Conservation (phyloP, 2,888 invertebrate genomes). For the Poecilobothrus nobilitatus region DNA sequence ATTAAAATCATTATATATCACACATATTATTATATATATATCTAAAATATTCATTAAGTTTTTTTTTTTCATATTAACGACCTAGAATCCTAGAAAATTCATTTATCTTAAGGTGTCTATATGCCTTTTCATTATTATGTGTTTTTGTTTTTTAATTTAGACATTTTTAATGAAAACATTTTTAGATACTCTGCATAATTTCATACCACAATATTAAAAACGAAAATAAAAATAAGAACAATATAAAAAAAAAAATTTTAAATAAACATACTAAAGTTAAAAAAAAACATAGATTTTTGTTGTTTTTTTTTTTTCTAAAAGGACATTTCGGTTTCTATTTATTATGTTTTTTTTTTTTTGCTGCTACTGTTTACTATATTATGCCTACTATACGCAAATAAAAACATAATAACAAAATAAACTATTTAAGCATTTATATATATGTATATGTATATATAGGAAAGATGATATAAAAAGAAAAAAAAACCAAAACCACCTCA, state of each 20-base stretch:
- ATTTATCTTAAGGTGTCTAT: constrained; percentile 6
- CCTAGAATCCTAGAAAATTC: neutral
- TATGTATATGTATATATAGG: no score
- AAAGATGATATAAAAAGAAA: no score
- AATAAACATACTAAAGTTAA: neutral
- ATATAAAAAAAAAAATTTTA: no score
- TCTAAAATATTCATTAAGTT: no score
- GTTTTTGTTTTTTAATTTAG: neutral
- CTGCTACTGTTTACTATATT: neutral
- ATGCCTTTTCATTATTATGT: neutral
- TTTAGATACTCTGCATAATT: neutral
- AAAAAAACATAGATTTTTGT: neutral
- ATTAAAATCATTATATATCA: no score
- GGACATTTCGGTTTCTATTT: neutral
- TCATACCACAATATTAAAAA: neutral
- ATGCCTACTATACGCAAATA: neutral
- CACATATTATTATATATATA: no score
- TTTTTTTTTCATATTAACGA: neutral
- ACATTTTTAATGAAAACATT: neutral
- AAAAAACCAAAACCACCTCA: neutral
- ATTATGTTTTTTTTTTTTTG: no score
- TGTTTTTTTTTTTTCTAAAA: neutral
- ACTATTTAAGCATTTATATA: no score
- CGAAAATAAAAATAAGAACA: neutral
- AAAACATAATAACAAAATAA: neutral